Percentiles rank a stretch among this genome's conserved stretches.
Evolutionary conservation across 1,140 invertebrate species (phyloP).

Genomic region (Belonocnema kinseyi): DNA sequence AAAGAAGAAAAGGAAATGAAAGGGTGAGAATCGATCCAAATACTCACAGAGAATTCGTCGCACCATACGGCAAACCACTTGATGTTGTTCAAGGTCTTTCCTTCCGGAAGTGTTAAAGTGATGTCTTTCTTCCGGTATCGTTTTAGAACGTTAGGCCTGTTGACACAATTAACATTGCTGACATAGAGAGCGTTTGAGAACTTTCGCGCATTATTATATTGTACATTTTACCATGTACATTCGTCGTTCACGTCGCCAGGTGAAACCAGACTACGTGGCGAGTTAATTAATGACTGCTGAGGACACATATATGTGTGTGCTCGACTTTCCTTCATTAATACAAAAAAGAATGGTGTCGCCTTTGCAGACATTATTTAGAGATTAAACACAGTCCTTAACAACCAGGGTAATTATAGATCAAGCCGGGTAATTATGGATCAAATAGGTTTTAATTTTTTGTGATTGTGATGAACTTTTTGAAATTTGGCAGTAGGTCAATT

Average conservation of each 20-base stretch:
- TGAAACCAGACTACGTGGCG: slow-evolving; percentile 23
- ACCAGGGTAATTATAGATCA: no score
- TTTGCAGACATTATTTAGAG: not conserved
- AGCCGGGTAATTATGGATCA: no score
- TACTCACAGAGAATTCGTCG: slow-evolving; percentile 89
- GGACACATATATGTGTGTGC: slow-evolving; percentile 7
- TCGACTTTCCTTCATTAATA: slow-evolving; percentile 7
- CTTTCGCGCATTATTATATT: slow-evolving; percentile 19
- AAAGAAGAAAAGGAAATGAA: not conserved
- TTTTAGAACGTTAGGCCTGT: slow-evolving; percentile 81
- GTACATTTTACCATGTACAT: not conserved
- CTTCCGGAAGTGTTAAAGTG: slow-evolving; percentile 90
- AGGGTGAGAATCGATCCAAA: not conserved
- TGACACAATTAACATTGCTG: slow-evolving; percentile 39
- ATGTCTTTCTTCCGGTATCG: slow-evolving; percentile 87
- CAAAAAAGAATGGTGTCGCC: not conserved
- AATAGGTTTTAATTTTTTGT: no score
- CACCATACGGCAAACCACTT: slow-evolving; percentile 94
- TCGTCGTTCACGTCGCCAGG: not conserved
- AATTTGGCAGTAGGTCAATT: no score
- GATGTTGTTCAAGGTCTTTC: slow-evolving; percentile 87
- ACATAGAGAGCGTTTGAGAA: slow-evolving; percentile 21
- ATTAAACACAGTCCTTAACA: not conserved
- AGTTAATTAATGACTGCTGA: slow-evolving; percentile 25
- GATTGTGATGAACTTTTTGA: no score